A percentile compares a stretch with the other conserved stretches of the same genome.
phyloP scores from a whole-genome alignment of 2,888 invertebrate species.

The Elysia crispata region DNA sequence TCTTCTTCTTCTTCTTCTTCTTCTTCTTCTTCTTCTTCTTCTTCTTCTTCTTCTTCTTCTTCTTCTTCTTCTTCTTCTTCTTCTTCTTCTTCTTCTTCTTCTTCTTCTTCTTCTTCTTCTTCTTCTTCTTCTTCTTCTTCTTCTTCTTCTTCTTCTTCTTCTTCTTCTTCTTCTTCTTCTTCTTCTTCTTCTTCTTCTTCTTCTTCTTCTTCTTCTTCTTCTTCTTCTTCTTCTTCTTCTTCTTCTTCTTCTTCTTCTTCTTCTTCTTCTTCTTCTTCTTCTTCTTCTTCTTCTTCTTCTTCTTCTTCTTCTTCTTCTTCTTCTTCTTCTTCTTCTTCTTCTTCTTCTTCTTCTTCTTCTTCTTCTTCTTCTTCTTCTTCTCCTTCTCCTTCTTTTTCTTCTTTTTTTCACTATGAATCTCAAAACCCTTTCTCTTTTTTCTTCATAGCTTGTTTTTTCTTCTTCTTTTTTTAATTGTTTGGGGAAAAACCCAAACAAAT shows the following conservation, averaged over 20 bases:
- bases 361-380: not conserved
- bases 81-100: not conserved
- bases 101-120: not conserved
- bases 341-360: constrained; percentile 4
- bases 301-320: constrained; percentile 32
- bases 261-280: constrained; percentile 5
- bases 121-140: not conserved
- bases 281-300: constrained; percentile 42
- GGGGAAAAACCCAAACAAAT: too few relatives aligned
- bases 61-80: constrained; percentile 30
- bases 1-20: constrained; percentile 48
- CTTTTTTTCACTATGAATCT: not conserved
- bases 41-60: constrained; percentile 47
- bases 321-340: not conserved
- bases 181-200: constrained; percentile 35
- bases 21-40: constrained; percentile 49
- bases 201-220: constrained; percentile 32
- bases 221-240: constrained; percentile 37
- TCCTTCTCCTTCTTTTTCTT: not conserved
- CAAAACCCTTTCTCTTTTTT: not conserved
- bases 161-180: constrained; percentile 48
- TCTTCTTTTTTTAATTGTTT: too few relatives aligned
- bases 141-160: constrained; percentile 28
- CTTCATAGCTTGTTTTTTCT: too few relatives aligned
- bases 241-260: constrained; percentile 39